Conservation (phyloP, 2,113 vertebrate genomes). For the Megaleporinus macrocephalus region DNA sequence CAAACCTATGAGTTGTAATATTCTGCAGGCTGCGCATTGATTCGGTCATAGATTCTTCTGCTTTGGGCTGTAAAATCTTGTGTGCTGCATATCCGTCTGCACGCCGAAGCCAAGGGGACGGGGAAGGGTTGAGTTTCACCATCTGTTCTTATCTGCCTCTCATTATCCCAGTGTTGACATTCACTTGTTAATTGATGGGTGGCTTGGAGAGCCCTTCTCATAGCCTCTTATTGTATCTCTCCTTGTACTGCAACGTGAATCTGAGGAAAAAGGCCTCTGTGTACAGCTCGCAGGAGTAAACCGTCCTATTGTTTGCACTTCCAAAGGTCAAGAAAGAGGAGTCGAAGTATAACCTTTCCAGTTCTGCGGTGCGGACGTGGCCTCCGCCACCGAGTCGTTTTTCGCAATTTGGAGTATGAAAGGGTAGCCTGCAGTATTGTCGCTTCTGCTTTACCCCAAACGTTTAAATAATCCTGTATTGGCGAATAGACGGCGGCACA, state of each 20-base stretch:
- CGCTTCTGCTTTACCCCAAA: neutral
- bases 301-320: constrained; percentile 44
- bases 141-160: constrained; percentile 60
- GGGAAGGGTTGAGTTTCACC: constrained; percentile 55
- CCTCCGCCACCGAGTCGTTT: constrained; percentile 41
- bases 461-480: constrained; percentile 25
- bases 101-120: constrained; percentile 35
- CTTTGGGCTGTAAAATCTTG: constrained; percentile 33
- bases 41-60: constrained; percentile 10
- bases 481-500: neutral
- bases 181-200: constrained; percentile 57
- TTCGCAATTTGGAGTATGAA: neutral
- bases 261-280: constrained; percentile 5
- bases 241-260: constrained; percentile 10
- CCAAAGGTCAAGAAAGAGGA: constrained; percentile 40
- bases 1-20: constrained; percentile 25
- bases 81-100: constrained; percentile 28
- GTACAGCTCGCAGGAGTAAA: constrained; percentile 24
- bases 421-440: neutral
- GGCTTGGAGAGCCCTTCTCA: constrained; percentile 41
- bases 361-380: constrained; percentile 28
- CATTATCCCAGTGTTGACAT: constrained; percentile 58
- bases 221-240: constrained; percentile 36
- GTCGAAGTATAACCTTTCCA: constrained; percentile 10
- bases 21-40: constrained; percentile 4